These are phyloP conservation scores for Aphaenogaster floridana DNA, from an alignment of 1,140 invertebrate species.

Conservation along the genomic window DNA sequence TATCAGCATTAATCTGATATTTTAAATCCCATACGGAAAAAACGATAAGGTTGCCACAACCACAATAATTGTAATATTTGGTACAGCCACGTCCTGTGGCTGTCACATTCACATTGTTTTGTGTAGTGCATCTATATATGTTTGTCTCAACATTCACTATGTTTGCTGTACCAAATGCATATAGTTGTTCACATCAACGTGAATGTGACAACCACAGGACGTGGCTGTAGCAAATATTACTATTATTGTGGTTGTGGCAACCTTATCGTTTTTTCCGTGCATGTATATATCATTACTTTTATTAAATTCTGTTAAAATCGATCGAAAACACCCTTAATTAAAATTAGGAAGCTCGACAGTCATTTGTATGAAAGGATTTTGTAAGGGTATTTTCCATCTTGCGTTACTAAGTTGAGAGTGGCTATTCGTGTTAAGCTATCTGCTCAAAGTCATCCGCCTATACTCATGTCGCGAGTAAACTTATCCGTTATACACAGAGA, in stretches of 20 bases:
- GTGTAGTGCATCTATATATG: too few species aligned
- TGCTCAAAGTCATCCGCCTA: slow-evolving; percentile 42
- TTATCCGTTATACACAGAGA: slow-evolving; percentile 53
- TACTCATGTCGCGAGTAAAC: slow-evolving; percentile 52
- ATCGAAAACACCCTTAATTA: neutral
- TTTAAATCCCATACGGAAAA: neutral
- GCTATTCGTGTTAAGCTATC: slow-evolving; percentile 62
- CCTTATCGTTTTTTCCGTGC: too few species aligned
- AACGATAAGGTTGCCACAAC: too few species aligned
- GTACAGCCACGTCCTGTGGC: too few species aligned
- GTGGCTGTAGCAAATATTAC: too few species aligned
- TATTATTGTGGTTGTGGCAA: too few species aligned
- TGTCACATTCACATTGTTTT: too few species aligned
- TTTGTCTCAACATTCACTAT: too few species aligned
- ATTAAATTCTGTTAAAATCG: neutral
- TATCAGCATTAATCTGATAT: neutral
- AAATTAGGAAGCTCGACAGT: neutral
- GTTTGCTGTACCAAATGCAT: too few species aligned
- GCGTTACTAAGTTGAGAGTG: slow-evolving; percentile 34
- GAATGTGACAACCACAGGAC: too few species aligned
- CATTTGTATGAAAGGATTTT: neutral
- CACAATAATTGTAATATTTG: too few species aligned
- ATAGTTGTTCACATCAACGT: too few species aligned
- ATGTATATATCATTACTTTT: neutral
- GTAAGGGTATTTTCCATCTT: neutral